Percentiles rank a stretch among this genome's conserved stretches.
Evolutionary conservation across 2,888 invertebrate genomes (phyloP).

Genomic region (Lacanobia wlatinum): DNA sequence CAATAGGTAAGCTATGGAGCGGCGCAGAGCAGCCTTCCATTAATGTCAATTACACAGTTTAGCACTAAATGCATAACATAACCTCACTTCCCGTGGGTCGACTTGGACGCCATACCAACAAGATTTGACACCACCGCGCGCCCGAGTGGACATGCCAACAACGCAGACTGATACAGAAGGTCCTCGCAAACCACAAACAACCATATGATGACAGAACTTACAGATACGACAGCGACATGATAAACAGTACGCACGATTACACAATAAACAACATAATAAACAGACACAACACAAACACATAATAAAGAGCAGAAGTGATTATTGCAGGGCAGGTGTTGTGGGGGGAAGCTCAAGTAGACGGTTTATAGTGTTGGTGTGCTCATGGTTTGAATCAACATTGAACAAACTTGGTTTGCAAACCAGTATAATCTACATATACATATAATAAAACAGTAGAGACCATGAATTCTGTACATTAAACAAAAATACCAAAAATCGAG

Average conservation of each 20-base stretch:
- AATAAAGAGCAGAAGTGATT: too few relatives aligned
- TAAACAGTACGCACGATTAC: too few relatives aligned
- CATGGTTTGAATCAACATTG: too few relatives aligned
- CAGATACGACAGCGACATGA: too few relatives aligned
- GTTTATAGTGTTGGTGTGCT: too few relatives aligned
- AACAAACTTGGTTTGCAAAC: not conserved
- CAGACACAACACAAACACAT: too few relatives aligned
- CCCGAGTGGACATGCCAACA: not conserved
- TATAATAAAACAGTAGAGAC: too few relatives aligned
- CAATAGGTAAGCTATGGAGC: not conserved
- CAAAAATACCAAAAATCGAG: too few relatives aligned
- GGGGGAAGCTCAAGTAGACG: not conserved
- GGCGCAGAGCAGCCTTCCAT: not conserved
- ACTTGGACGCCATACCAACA: not conserved
- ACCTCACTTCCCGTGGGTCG: not conserved
- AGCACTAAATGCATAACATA: constrained; percentile 8
- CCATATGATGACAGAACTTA: not conserved
- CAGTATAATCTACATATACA: too few relatives aligned
- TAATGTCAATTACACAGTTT: constrained; percentile 23
- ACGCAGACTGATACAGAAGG: constrained; percentile 1
- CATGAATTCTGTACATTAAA: too few relatives aligned
- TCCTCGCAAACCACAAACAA: not conserved
- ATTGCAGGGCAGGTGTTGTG: not conserved
- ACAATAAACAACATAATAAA: too few relatives aligned
- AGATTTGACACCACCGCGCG: not conserved